Percentiles rank a stretch among this genome's conserved stretches.
These are phyloP conservation scores for Lamprotornis superbus DNA, from an alignment of 2,113 vertebrate species.

Conservation along the genomic window DNA sequence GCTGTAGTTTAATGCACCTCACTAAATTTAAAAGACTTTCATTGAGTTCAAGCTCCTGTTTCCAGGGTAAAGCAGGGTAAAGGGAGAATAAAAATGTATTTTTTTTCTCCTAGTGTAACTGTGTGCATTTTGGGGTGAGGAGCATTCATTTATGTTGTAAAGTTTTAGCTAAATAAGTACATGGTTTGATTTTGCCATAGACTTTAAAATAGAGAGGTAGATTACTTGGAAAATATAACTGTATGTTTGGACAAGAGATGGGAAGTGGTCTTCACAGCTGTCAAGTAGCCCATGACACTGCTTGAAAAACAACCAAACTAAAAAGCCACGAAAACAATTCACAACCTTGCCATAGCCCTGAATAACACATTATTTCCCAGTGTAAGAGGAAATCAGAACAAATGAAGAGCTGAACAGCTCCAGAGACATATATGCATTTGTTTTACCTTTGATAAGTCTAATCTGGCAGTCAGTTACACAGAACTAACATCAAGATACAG, in stretches of 20 bases:
- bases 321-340: background rate
- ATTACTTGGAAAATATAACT: background rate
- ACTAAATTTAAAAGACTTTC: background rate
- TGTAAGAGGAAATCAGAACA: background rate
- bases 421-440: background rate
- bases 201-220: background rate
- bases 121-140: background rate
- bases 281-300: background rate
- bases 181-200: background rate
- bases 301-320: background rate
- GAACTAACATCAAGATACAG: background rate
- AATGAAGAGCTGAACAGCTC: background rate
- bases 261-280: background rate
- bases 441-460: background rate
- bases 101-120: background rate
- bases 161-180: background rate
- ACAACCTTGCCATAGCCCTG: rapidly evolving
- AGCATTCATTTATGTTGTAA: background rate
- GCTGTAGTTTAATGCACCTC: background rate
- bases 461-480: background rate
- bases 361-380: background rate
- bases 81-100: background rate
- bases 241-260: background rate
- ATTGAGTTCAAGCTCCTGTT: background rate
- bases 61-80: background rate